Conservation (phyloP, 2,113 vertebrate genomes). For the Mellivora capensis region DNA sequence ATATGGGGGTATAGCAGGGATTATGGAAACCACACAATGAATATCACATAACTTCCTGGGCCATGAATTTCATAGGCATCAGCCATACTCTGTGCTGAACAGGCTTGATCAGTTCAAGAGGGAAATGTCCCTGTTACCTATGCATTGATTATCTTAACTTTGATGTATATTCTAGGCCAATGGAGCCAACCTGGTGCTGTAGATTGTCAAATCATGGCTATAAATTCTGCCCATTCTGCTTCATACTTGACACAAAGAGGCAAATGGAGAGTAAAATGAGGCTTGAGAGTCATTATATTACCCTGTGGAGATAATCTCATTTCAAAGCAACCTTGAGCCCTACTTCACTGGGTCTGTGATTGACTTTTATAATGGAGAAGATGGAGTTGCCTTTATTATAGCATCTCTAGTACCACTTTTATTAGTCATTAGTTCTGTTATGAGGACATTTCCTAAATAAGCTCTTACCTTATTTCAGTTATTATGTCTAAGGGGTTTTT, state of each 20-base stretch:
- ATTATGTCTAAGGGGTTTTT: background rate
- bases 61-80: conserved; percentile 4
- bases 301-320: background rate
- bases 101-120: background rate
- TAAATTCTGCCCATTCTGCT: background rate
- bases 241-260: background rate
- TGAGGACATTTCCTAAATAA: conserved; percentile 23
- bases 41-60: background rate
- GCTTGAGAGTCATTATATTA: background rate
- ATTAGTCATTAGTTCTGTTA: conserved; percentile 30
- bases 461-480: background rate
- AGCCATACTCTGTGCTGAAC: background rate
- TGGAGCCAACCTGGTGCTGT: background rate
- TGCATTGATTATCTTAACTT: background rate
- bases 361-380: conserved; percentile 9
- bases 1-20: background rate
- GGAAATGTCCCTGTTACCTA: background rate
- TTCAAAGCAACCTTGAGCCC: background rate
- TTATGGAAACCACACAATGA: background rate
- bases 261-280: background rate
- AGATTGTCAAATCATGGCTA: background rate
- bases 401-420: conserved; percentile 5
- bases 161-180: background rate
- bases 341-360: background rate
- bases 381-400: background rate